Evolutionary conservation across 2,888 invertebrate species (phyloP).

Genomic region (Alloplasta piceator): DNA sequence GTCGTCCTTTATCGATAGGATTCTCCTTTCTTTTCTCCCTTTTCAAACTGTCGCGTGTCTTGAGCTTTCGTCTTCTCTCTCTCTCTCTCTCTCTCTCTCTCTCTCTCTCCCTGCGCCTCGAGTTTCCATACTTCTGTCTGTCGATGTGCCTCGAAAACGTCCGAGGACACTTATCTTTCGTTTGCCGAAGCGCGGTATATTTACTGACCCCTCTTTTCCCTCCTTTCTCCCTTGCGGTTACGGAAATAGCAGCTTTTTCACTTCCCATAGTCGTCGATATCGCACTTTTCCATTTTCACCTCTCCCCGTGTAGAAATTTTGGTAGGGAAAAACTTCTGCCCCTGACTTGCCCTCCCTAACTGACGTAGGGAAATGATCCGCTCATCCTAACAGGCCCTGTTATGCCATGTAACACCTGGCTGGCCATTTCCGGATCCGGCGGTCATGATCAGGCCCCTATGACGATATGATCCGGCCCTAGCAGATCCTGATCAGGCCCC

Average conservation of each 20-base stretch:
- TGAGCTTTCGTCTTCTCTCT: constrained; percentile 38
- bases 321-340: too few species aligned
- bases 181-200: constrained; percentile 48
- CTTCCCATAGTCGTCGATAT: constrained; percentile 36
- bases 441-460: too few species aligned
- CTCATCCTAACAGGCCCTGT: too few species aligned
- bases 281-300: constrained; percentile 23
- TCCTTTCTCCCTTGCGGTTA: not conserved
- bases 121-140: constrained; percentile 35
- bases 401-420: too few species aligned
- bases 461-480: too few species aligned
- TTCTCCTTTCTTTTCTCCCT: constrained; percentile 29
- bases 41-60: constrained; percentile 16
- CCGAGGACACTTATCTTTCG: constrained; percentile 51
- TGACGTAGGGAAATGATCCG: too few species aligned
- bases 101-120: constrained; percentile 30
- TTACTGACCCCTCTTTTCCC: not conserved
- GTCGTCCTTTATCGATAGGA: constrained; percentile 1
- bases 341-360: too few species aligned
- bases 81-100: constrained; percentile 41
- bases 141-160: constrained; percentile 34
- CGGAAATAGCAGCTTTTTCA: constrained; percentile 62
- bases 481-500: too few species aligned
- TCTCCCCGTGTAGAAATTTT: too few species aligned
- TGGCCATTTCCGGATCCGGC: too few species aligned